Evolutionary conservation across 92 coral and sea anemone genomes (phyloP).

Genomic region (Parazoanthus darwini): DNA sequence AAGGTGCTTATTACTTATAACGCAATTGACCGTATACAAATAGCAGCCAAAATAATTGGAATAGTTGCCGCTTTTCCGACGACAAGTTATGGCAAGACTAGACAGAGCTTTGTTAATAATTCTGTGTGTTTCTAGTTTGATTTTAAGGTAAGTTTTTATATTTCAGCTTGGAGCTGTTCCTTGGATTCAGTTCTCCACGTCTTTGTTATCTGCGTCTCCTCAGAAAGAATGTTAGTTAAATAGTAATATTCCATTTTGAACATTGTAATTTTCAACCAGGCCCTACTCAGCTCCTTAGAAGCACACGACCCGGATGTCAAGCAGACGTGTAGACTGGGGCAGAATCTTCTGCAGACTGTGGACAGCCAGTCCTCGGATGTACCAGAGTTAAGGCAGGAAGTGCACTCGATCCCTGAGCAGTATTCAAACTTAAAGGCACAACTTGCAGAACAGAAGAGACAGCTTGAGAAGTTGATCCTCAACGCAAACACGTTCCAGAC

Average conservation of each 20-base stretch:
- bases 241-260: neutral
- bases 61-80: neutral
- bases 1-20: too few species aligned
- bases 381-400: constrained; percentile 74
- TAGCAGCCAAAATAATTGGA: too few species aligned
- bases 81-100: neutral
- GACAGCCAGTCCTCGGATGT: constrained; percentile 81
- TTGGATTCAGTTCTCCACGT: neutral
- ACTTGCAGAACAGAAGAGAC: constrained; percentile 70
- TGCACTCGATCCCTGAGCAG: constrained; percentile 63
- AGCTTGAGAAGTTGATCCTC: constrained; percentile 62
- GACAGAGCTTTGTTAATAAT: neutral
- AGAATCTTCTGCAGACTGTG: constrained; percentile 68
- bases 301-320: constrained; percentile 74
- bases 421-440: constrained; percentile 61
- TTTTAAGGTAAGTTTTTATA: neutral
- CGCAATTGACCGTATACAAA: too few species aligned
- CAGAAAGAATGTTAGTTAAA: too few species aligned
- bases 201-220: too few species aligned
- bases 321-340: constrained; percentile 75
- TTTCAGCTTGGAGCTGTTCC: neutral
- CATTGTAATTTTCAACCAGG: constrained; percentile 39
- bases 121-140: neutral
- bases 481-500: constrained; percentile 56
- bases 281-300: constrained; percentile 68